Evolutionary conservation across 2,797 vertebrate species (phyloP), one percentile per base, ranked within the genome.

Genomic region (Pogoniulus pusillus): DNA sequence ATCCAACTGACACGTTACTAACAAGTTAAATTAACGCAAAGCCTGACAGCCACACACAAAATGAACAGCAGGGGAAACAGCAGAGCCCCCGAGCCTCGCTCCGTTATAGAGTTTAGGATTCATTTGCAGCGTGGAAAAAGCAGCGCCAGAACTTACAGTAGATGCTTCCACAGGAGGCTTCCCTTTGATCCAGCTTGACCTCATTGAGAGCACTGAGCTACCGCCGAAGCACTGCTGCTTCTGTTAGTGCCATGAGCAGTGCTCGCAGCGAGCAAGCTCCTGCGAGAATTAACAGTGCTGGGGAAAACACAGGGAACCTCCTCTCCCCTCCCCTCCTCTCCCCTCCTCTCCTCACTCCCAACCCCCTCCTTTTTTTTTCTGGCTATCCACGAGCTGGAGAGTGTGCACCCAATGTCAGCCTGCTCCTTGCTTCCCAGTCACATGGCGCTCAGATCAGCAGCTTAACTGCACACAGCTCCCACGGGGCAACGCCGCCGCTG

Each of bases 161-260:
- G 94, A 94, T 35, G 96, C 93, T 91, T 97, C 66, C 62, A 96
- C 90, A 55, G 95, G 96, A 82, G 96, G 89, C 85, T 97, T 96
- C 85, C 95, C 96, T 96, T 97, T 97, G 96, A 97, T 97, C 85
- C 95, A 96, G 89, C 98, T 97, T 96, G 96, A 97, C 96, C 97
- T 98, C 98, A 98, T 98, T 96, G 97, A 96, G 93, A 94, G 92
- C 91, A 89, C 76, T 57, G 87, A 66, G 93, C 90, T 81, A 92
- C 70, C 0, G 20, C 82, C 34, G 10, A 51, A 83, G 79, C 51
- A 34, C 87, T 74, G 91, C 82, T 69, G 84, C 84, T 74, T 77
- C 95, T 84, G 64, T 32, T 62, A 65, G 92, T 87, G 94, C 87
- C 91, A 93, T 91, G 76, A 93, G 87, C n/a, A n/a, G n/a, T n/a